Base-by-base conservation (phyloP, 1,140 invertebrate species). In the Ostrea edulis region DNA sequence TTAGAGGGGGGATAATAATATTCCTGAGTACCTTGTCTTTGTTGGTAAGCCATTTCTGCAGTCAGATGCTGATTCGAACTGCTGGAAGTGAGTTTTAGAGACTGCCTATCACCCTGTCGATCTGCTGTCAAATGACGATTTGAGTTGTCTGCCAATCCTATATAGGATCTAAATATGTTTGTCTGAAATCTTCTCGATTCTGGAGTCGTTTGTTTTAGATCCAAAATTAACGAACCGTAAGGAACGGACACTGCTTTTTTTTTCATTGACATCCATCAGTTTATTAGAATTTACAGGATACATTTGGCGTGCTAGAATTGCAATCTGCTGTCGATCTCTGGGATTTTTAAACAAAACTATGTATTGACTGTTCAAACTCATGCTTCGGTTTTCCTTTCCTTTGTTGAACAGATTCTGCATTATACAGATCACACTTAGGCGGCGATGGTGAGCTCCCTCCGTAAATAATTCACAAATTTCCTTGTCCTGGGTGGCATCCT, bases 281-380 rank as follows among this genome's bases (percentile, higher is more conserved):
- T 85, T 62, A 14, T 85, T 58, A 12, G 84, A 29, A 20, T 62
- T 55, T 35, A 54, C 84, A 22, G 84, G 84, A 62, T 85, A 85
- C 84, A 85, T 85, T 51, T 85, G 84, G 14, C n/a, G n/a, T n/a
- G n/a, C n/a, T n/a, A n/a, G n/a, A n/a, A n/a, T n/a, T n/a, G n/a
- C n/a, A 85, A 58, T 58, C 58, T 52, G n/a, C 62, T 58, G 54
- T 62, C 22, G 53, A 51, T 87, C 88, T 68, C 84, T 55, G 14
- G 86, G 89, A 62, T 91, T 91, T 55, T 88, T 91, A 44, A 90
- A 89, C 17, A 90, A 7, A 8, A 90, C 86, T 29, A 90, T 62
- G 65, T 91, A 91, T n/a, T 89, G 90, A 65, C 86, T 89, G 35
- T 44, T 44, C 5, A 44, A 44, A 44, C 35, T 44, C 35, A 44